Conservation (phyloP, 2,797 vertebrate genomes). For the Spinus pinus region DNA sequence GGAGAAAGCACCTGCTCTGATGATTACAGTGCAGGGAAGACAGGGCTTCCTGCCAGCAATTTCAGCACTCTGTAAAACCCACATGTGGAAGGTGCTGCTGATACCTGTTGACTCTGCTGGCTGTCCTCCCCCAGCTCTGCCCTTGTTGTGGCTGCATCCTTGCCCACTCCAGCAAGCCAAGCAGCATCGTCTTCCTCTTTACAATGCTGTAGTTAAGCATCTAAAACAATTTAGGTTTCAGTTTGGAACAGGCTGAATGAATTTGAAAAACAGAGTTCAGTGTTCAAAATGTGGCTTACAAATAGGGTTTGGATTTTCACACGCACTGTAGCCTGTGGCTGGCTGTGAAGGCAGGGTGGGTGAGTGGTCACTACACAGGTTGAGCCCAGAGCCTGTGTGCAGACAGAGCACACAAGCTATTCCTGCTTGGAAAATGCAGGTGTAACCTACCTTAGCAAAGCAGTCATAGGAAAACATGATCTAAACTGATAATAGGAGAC, state of each 20-base stretch:
- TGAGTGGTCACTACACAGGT: accelerated
- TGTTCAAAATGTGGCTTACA: background rate
- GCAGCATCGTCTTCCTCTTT: background rate
- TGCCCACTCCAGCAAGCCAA: background rate
- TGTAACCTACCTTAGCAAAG: background rate
- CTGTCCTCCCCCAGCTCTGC: background rate
- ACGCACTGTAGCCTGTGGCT: background rate
- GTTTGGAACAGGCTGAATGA: background rate
- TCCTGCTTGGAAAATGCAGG: background rate
- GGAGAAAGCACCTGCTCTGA: background rate
- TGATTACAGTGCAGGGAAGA: background rate
- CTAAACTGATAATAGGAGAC: background rate
- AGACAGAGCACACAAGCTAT: background rate
- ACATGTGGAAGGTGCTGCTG: background rate
- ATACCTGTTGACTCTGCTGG: background rate
- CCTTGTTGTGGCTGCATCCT: accelerated
- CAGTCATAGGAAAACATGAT: background rate
- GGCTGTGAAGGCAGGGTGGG: background rate
- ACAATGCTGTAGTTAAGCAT: background rate
- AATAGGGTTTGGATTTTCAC: background rate
- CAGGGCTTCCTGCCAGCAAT: background rate
- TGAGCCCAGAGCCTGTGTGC: background rate
- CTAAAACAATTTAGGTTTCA: background rate
- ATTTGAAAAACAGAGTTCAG: background rate
- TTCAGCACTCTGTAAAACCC: background rate